A percentile compares a stretch with the other conserved stretches of the same genome.
These are phyloP conservation scores for Cerceris ruficornis DNA, from an alignment of 2,888 invertebrate genomes.

Conservation along the genomic window DNA sequence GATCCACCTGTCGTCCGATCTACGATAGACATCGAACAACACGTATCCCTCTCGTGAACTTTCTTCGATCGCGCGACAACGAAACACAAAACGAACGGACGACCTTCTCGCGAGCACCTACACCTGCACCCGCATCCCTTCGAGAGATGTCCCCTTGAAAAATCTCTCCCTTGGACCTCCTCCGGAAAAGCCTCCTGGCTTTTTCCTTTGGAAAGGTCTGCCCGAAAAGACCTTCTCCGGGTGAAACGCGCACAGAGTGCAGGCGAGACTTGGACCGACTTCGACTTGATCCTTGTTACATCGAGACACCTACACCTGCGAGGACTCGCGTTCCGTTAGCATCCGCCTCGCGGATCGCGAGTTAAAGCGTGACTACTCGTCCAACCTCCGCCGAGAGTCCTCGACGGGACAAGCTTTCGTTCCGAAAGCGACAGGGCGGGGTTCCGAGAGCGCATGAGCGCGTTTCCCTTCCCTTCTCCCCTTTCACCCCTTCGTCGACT, in stretches of 20 bases:
- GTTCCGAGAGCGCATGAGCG: constrained; percentile 78
- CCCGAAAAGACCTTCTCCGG: not conserved
- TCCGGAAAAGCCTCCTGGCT: not conserved
- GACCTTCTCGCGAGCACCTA: too few relatives aligned
- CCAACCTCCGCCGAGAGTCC: constrained; percentile 62
- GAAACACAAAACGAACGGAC: too few relatives aligned
- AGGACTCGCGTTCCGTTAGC: constrained; percentile 55
- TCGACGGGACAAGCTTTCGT: constrained; percentile 63
- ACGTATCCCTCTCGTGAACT: too few relatives aligned
- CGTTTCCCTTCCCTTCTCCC: constrained; percentile 37
- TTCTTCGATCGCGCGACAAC: too few relatives aligned
- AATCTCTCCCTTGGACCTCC: not conserved
- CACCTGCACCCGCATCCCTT: too few relatives aligned
- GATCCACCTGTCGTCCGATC: not conserved
- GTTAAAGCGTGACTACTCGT: constrained; percentile 70
- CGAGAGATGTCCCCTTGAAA: not conserved
- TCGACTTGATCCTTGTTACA: constrained; percentile 34
- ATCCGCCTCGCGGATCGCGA: constrained; percentile 74
- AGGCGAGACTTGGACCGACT: constrained; percentile 26
- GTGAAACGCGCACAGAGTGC: constrained; percentile 6
- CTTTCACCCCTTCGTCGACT: constrained; percentile 43
- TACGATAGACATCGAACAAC: too few relatives aligned
- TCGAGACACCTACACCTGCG: constrained; percentile 48
- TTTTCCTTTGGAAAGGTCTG: not conserved
- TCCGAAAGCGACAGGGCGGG: constrained; percentile 77